phyloP scores from a whole-genome alignment of 1,140 invertebrate species.

The Aethina tumida region DNA sequence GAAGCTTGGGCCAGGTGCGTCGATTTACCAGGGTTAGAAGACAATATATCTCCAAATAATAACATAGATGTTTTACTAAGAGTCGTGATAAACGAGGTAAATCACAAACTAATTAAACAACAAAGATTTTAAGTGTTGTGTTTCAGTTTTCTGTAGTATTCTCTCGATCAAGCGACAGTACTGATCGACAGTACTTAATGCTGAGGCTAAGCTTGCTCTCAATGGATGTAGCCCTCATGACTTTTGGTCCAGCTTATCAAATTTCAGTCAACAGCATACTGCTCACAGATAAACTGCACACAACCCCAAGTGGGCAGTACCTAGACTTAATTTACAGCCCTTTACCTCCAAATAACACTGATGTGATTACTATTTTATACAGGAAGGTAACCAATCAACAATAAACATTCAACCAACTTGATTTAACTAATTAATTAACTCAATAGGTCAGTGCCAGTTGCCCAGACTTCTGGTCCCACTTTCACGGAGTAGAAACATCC shows the following conservation, averaged over 20 bases:
- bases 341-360: constrained; percentile 42
- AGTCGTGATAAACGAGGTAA: constrained; percentile 61
- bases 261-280: constrained; percentile 59
- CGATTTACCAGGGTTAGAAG: constrained; percentile 73
- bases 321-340: constrained; percentile 56
- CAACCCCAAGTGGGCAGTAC: constrained; percentile 63
- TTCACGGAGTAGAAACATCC: constrained; percentile 71
- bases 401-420: constrained; percentile 3
- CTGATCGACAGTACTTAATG: constrained; percentile 67
- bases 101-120: constrained; percentile 6
- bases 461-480: constrained; percentile 72
- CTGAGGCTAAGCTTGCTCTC: constrained; percentile 58
- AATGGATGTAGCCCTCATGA: constrained; percentile 65
- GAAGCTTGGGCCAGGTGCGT: constrained; percentile 65
- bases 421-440: constrained; percentile 7
- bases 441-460: constrained; percentile 64
- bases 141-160: constrained; percentile 34
- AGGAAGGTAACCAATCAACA: constrained; percentile 49
- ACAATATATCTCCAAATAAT: constrained; percentile 71
- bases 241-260: constrained; percentile 68
- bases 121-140: constrained; percentile 6
- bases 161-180: constrained; percentile 50
- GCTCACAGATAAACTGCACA: constrained; percentile 73
- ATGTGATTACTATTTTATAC: constrained; percentile 64
- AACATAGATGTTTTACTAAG: constrained; percentile 60